Conservation (phyloP, 2,797 vertebrate genomes). For the Tamandua tetradactyla region DNA sequence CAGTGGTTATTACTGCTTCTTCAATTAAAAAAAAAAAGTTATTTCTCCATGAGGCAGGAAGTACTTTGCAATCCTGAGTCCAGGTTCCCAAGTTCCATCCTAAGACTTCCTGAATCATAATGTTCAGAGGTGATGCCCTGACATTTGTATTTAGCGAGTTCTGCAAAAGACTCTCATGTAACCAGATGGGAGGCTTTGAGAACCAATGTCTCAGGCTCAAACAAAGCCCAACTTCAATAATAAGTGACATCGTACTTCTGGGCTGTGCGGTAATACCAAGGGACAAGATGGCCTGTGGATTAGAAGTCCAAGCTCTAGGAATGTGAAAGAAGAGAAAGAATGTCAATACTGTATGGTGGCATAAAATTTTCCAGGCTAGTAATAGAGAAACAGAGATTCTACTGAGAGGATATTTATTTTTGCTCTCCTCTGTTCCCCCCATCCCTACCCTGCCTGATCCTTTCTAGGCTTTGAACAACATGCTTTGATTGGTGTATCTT, state of each 20-base stretch:
- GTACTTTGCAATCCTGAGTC: background rate
- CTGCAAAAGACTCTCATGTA: background rate
- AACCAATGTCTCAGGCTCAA: background rate
- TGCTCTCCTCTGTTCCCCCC: background rate
- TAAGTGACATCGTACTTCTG: background rate
- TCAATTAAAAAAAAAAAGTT: background rate
- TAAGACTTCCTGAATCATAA: constrained; percentile 11
- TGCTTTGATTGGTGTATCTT: background rate
- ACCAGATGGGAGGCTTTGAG: background rate
- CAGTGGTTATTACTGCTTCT: background rate
- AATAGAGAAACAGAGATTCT: background rate
- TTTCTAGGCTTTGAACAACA: background rate
- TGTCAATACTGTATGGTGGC: background rate
- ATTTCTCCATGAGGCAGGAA: background rate
- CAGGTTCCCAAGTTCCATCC: background rate
- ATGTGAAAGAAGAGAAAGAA: background rate
- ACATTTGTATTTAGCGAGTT: background rate
- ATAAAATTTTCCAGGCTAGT: background rate
- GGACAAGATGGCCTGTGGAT: background rate
- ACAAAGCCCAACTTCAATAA: background rate
- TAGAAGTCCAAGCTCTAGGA: background rate
- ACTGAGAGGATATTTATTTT: background rate
- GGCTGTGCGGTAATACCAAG: background rate
- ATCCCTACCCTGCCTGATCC: background rate
- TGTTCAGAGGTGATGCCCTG: background rate